A percentile compares a stretch with the other conserved stretches of the same genome.
phyloP scores from a whole-genome alignment of 2,113 vertebrate species.

The Tapirus terrestris region DNA sequence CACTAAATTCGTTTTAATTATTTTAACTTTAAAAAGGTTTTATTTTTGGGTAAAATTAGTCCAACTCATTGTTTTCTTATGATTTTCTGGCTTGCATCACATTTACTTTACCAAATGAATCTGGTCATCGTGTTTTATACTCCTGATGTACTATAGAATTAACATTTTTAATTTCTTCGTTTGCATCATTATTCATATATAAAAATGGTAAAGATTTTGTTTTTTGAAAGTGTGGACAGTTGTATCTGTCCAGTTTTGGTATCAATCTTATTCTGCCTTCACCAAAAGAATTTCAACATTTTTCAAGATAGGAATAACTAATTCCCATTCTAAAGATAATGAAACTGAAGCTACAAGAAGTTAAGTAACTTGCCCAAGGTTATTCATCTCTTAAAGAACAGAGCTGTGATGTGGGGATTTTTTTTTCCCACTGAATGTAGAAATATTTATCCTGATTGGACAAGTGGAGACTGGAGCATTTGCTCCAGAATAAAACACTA shows the following conservation, averaged over 20 bases:
- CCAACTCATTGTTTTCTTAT: not conserved
- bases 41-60: not conserved
- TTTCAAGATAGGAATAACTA: conserved; percentile 17
- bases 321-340: conserved; percentile 24
- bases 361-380: not conserved
- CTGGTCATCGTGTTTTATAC: not conserved
- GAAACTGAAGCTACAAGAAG: not conserved
- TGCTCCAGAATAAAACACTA: not conserved
- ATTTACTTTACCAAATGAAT: conserved; percentile 6
- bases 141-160: not conserved
- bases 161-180: not conserved
- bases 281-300: not conserved
- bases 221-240: not conserved
- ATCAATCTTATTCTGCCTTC: not conserved
- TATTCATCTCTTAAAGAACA: not conserved
- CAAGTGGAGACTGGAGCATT: not conserved
- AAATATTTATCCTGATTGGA: not conserved
- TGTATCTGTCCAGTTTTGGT: conserved; percentile 1
- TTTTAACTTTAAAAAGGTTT: not conserved
- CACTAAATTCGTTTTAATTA: not conserved
- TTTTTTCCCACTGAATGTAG: not conserved
- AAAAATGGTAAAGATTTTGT: not conserved
- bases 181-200: not conserved
- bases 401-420: not conserved
- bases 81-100: not conserved